phyloP scores from a whole-genome alignment of 2,113 vertebrate genomes.

The Nyctibius bracteatus region DNA sequence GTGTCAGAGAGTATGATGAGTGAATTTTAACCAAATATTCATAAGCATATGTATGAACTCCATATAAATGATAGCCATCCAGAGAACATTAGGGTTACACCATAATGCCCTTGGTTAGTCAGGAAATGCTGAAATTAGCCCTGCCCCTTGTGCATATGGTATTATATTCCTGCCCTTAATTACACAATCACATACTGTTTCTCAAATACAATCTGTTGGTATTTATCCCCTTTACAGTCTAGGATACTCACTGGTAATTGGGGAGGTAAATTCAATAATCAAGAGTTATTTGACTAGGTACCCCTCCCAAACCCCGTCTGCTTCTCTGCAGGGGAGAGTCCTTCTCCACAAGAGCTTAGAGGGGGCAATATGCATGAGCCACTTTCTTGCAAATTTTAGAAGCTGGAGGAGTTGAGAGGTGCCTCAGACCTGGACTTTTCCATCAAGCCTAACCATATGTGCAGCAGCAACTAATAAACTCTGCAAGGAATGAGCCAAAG shows the following conservation, averaged over 20 bases:
- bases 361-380: not conserved
- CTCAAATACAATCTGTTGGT: slow-evolving; percentile 27
- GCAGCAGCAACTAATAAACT: slow-evolving; percentile 51
- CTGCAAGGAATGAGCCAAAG: slow-evolving; percentile 29
- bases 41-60: not conserved
- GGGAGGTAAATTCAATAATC: slow-evolving; percentile 35
- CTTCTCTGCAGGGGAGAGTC: slow-evolving; percentile 26
- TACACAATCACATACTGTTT: slow-evolving; percentile 37
- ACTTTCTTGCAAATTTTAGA: slow-evolving; percentile 26
- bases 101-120: not conserved
- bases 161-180: slow-evolving; percentile 40
- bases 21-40: slow-evolving; percentile 40
- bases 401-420: not conserved
- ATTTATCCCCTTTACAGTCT: slow-evolving; percentile 13
- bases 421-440: slow-evolving; percentile 52
- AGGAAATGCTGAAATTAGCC: slow-evolving; percentile 49
- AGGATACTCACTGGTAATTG: slow-evolving; percentile 13
- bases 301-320: not conserved
- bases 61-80: not conserved
- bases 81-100: slow-evolving; percentile 46
- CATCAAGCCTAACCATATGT: slow-evolving; percentile 48
- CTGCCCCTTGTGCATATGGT: not conserved
- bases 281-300: not conserved
- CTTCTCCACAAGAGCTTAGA: not conserved
- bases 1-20: not conserved